Evolutionary conservation across 2,888 invertebrate species (phyloP).

Genomic region (Caenorhabditis macrosperma): DNA sequence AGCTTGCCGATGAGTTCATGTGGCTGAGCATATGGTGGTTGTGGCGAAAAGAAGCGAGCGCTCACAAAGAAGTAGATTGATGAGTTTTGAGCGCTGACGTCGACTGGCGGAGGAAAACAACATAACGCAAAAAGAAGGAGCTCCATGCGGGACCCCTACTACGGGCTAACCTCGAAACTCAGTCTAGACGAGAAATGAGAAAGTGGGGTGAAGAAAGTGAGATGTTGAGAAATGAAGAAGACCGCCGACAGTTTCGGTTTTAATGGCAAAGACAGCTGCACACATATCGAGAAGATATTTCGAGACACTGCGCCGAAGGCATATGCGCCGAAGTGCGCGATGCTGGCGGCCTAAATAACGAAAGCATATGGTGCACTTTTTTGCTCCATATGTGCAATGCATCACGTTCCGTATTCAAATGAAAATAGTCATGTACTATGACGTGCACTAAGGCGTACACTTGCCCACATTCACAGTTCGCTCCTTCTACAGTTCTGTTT

Average conservation of each 20-base stretch:
- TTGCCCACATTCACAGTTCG: neutral
- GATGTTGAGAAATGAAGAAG: neutral
- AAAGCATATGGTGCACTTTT: neutral
- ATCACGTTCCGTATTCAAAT: no score
- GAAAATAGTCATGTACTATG: conserved; percentile 9
- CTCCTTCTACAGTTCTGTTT: conserved; percentile 31
- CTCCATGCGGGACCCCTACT: neutral
- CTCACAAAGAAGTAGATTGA: conserved; percentile 51
- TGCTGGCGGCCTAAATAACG: no score
- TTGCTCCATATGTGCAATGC: no score
- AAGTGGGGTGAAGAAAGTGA: neutral
- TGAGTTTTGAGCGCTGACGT: conserved; percentile 48
- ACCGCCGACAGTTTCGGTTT: neutral
- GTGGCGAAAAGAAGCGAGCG: conserved; percentile 44
- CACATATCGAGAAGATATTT: no score
- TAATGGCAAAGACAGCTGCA: neutral
- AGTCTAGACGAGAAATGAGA: conserved; percentile 1
- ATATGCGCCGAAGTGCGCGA: neutral
- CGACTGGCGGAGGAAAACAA: conserved; percentile 24
- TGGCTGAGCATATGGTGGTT: conserved; percentile 53
- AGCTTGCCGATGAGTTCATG: conserved; percentile 39
- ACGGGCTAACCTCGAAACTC: neutral
- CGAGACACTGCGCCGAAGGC: no score
- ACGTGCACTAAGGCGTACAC: conserved; percentile 28
- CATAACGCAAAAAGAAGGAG: conserved; percentile 4